Conservation (phyloP, 2,113 vertebrate genomes). For the Phyllostomus discolor region DNA sequence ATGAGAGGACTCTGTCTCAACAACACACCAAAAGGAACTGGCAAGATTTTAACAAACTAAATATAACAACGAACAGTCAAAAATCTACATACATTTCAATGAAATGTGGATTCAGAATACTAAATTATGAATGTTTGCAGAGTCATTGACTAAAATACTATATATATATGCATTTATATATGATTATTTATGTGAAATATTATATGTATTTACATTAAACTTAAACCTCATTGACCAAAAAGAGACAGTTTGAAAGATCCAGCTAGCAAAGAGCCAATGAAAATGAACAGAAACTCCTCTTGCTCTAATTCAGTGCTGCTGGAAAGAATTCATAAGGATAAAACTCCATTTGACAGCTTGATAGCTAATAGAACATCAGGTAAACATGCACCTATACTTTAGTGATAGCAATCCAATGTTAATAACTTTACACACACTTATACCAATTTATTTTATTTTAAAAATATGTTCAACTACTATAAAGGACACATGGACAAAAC, state of each 20-base stretch:
- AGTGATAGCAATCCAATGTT: background rate
- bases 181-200: background rate
- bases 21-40: constrained; percentile 50
- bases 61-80: constrained; percentile 41
- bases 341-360: background rate
- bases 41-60: constrained; percentile 64
- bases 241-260: background rate
- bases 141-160: background rate
- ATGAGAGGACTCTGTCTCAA: constrained; percentile 66
- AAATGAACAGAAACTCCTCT: background rate
- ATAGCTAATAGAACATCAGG: background rate
- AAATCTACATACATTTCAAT: background rate
- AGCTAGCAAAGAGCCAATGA: background rate
- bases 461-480: background rate
- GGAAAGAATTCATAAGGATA: background rate
- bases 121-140: background rate
- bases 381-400: background rate
- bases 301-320: background rate
- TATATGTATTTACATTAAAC: background rate
- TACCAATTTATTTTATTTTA: background rate
- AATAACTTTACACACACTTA: background rate
- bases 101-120: background rate
- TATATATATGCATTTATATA: background rate
- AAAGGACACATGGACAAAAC: no score
- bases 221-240: background rate